Conservation (phyloP, 53 echinoderm and acorn worm species). For the Arbacia lixula region DNA sequence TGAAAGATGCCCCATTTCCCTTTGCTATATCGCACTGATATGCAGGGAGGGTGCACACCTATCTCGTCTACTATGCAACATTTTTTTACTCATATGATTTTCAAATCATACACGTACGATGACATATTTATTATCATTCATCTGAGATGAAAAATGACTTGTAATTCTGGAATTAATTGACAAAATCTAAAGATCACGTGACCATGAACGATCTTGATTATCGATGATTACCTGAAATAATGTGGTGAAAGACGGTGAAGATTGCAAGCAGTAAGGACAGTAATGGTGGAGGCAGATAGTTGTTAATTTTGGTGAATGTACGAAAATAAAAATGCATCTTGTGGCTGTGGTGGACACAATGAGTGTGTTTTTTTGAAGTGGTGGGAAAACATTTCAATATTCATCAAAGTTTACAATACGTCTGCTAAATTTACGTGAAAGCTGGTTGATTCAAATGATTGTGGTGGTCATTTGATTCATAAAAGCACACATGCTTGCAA, state of each 20-base stretch:
- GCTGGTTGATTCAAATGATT: constrained; percentile 42
- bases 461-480: constrained; percentile 51
- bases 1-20: too few species aligned
- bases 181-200: neutral
- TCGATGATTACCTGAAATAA: neutral
- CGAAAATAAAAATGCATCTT: neutral
- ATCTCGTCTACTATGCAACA: constrained; percentile 10
- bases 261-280: neutral
- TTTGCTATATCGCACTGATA: too few species aligned
- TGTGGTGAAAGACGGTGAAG: neutral
- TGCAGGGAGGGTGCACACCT: too few species aligned
- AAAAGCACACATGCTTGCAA: constrained; percentile 2
- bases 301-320: constrained; percentile 16
- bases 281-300: neutral
- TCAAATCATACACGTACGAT: neutral
- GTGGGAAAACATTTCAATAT: constrained; percentile 15
- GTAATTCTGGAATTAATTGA: neutral
- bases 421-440: neutral
- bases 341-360: constrained; percentile 49
- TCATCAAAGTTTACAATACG: neutral
- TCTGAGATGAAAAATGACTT: neutral
- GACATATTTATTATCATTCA: neutral
- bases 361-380: constrained; percentile 5
- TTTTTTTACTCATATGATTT: constrained; percentile 1
- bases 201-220: neutral